Conservation (phyloP, 2,888 invertebrate genomes). For the Cylloceria caligata region DNA sequence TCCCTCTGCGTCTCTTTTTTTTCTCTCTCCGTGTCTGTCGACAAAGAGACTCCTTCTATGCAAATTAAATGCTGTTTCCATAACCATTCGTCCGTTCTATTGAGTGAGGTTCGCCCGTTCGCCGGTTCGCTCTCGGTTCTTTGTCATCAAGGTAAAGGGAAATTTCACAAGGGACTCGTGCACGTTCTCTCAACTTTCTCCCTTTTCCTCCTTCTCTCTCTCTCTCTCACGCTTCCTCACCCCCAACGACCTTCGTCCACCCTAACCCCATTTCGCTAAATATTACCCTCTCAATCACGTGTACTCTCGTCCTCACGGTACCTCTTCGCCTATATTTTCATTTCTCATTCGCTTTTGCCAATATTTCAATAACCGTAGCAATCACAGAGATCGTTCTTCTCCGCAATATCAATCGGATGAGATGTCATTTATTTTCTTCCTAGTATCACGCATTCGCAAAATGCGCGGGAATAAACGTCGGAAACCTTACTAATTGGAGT, state of each 20-base stretch:
- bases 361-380: slow-evolving; percentile 81
- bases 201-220: slow-evolving; percentile 68
- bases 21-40: slow-evolving; percentile 72
- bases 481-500: neutral
- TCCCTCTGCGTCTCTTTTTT: slow-evolving; percentile 61
- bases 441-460: neutral
- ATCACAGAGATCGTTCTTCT: slow-evolving; percentile 69
- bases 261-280: slow-evolving; percentile 52
- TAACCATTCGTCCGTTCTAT: slow-evolving; percentile 85
- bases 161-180: slow-evolving; percentile 80
- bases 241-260: slow-evolving; percentile 66
- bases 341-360: slow-evolving; percentile 62
- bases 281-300: slow-evolving; percentile 38
- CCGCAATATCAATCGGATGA: slow-evolving; percentile 81
- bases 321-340: slow-evolving; percentile 42
- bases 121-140: slow-evolving; percentile 79
- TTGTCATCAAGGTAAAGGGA: slow-evolving; percentile 84
- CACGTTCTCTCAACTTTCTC: slow-evolving; percentile 68
- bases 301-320: slow-evolving; percentile 42
- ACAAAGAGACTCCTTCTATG: slow-evolving; percentile 84
- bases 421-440: slow-evolving; percentile 46
- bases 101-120: slow-evolving; percentile 82
- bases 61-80: slow-evolving; percentile 85
- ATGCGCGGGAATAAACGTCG: neutral
- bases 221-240: slow-evolving; percentile 67